Evolutionary conservation across 1,140 invertebrate species (phyloP).

Genomic region (Hypothenemus hampei): DNA sequence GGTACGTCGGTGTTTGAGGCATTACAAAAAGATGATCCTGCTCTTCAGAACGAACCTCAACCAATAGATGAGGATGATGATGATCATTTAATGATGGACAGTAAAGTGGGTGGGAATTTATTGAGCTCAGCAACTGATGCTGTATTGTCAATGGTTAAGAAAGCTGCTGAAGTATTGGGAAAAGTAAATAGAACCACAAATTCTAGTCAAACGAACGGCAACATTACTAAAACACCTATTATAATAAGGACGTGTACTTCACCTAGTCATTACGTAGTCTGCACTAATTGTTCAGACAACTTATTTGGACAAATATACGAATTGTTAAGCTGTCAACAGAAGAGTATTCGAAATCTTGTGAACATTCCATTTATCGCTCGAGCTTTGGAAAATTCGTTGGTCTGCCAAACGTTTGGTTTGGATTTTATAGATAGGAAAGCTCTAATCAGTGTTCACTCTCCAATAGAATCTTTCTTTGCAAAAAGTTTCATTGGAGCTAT

Average conservation of each 20-base stretch:
- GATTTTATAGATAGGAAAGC: constrained; percentile 49
- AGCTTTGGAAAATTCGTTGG: constrained; percentile 52
- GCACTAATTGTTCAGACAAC: constrained; percentile 64
- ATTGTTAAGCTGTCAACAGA: constrained; percentile 59
- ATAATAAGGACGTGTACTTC: constrained; percentile 50
- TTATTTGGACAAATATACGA: constrained; percentile 58
- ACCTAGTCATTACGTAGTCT: constrained; percentile 64
- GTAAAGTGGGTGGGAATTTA: constrained; percentile 54
- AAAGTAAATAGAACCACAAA: constrained; percentile 53
- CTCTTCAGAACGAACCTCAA: constrained; percentile 47
- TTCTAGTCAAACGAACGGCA: constrained; percentile 33
- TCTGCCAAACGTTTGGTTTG: constrained; percentile 56
- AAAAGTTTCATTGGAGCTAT: constrained; percentile 67
- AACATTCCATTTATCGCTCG: constrained; percentile 51
- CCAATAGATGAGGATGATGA: constrained; percentile 57
- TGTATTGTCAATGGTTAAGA: constrained; percentile 82
- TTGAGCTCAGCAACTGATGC: constrained; percentile 81
- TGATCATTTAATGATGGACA: constrained; percentile 47
- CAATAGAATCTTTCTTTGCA: constrained; percentile 52
- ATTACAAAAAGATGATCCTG: constrained; percentile 68
- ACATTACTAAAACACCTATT: constrained; percentile 31
- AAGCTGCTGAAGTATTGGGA: constrained; percentile 74
- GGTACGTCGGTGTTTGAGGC: constrained; percentile 90
- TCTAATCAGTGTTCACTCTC: constrained; percentile 6
- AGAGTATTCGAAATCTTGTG: constrained; percentile 53